Evolutionary conservation across 2,888 invertebrate species (phyloP), one percentile per base, ranked within the genome.

Genomic region (Phasia obesa): DNA sequence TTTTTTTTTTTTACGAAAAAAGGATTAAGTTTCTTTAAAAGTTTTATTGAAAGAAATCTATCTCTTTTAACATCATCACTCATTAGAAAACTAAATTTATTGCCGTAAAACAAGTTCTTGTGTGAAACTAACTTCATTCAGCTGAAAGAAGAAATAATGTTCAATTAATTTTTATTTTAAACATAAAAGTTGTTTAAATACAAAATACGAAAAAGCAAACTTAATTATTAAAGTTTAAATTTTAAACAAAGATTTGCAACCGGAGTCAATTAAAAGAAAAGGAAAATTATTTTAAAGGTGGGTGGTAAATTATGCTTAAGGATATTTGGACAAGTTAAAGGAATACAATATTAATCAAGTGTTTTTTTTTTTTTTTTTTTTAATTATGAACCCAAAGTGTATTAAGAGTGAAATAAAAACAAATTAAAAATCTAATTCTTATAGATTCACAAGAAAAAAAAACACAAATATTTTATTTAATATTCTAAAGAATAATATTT

Each of bases 231-330:
- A 38, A 53, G 15, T 44, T 21, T 3, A 27, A 44, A 62, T 5
- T 13, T n/a, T 42, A 11, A 77, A 47, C 23, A 23, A 47, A 57
- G 13, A 7, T 64, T 55, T 27, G 38, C 38, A 65, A 74, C 19
- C 67, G 19, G 6, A 49, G 80, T 80, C 80, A 80, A 80, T 80
- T 80, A 62, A 55, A 21, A 38, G 4, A 15, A 62, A 53, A 59
- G 5, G 35, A 49, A 47, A 15, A 21, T 55, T 57, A 44, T 38
- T 4, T 25, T 64, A 38, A 60, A 80, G 80, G 80, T 80, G 80
- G 80, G 80, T 74, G 60, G 4, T 11, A 13, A 21, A 31, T 15
- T 2, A 2, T 27, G 27, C 6, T 3, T 27, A 6, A 27, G 6
- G 3, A 27, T 5, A 27, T 6, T 27, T 27, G 3, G 3, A 27